phyloP scores from a whole-genome alignment of 2,797 vertebrate genomes.

The Hyperoplus lanceolatus region DNA sequence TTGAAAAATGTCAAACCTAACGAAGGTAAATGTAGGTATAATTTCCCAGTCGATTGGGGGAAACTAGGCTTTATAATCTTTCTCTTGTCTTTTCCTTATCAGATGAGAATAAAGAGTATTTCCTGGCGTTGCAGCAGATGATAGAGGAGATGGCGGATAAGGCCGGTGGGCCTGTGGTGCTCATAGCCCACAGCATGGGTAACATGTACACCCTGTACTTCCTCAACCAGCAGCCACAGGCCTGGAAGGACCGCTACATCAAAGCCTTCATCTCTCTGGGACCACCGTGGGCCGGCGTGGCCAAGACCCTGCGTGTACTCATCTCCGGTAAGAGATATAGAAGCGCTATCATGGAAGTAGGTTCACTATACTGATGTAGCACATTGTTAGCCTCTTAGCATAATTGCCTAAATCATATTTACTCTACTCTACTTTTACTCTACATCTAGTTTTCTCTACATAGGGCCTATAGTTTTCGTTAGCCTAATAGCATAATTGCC shows the following conservation, averaged over 20 bases:
- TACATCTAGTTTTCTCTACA: too few relatives aligned
- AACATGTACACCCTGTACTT: slow-evolving; percentile 98
- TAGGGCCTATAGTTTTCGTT: too few relatives aligned
- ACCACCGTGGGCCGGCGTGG: slow-evolving; percentile 95
- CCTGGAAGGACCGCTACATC: slow-evolving; percentile 96
- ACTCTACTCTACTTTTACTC: too few relatives aligned
- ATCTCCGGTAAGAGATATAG: slow-evolving; percentile 87
- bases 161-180: slow-evolving; percentile 90
- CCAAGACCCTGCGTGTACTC: slow-evolving; percentile 94
- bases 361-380: background rate
- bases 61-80: background rate
- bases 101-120: slow-evolving; percentile 96
- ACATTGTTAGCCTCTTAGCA: too few relatives aligned
- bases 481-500: too few relatives aligned
- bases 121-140: slow-evolving; percentile 91
- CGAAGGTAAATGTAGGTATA: background rate
- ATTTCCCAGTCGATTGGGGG: background rate
- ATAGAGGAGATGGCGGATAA: slow-evolving; percentile 93
- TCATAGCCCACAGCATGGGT: slow-evolving; percentile 99
- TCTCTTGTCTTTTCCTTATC: background rate
- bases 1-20: background rate
- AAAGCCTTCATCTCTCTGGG: slow-evolving; percentile 91
- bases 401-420: too few relatives aligned
- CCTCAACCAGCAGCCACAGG: slow-evolving; percentile 93
- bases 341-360: background rate